Percentiles rank a stretch among this genome's conserved stretches.
Conservation (phyloP, 2,113 vertebrate species). For the Otolemur garnettii region DNA sequence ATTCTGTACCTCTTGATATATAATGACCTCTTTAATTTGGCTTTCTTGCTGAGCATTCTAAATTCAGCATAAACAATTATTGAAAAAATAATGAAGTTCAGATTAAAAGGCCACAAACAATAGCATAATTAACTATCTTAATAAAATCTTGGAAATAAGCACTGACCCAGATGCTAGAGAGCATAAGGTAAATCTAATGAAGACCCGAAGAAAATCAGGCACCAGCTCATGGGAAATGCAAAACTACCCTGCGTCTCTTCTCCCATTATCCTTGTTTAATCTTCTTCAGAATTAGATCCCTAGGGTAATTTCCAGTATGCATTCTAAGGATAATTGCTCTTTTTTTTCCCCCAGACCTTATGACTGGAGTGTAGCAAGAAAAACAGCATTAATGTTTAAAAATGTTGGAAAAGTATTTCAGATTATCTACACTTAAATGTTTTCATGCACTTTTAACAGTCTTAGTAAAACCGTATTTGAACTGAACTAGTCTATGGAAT, state of each 20-base stretch:
- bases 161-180: neutral
- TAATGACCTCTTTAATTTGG: slow-evolving; percentile 18
- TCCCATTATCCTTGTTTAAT: slow-evolving; percentile 20
- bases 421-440: slow-evolving; percentile 12
- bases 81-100: slow-evolving; percentile 59
- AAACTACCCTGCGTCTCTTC: neutral
- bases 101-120: slow-evolving; percentile 58
- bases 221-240: neutral
- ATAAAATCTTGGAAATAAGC: slow-evolving; percentile 47
- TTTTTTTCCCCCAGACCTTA: neutral
- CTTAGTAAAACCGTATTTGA: slow-evolving; percentile 51
- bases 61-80: slow-evolving; percentile 49
- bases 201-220: slow-evolving; percentile 15
- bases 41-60: slow-evolving; percentile 35
- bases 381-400: slow-evolving; percentile 37
- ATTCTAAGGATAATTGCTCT: slow-evolving; percentile 46
- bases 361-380: neutral
- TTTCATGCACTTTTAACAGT: neutral
- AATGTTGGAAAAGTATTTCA: slow-evolving; percentile 38
- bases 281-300: slow-evolving; percentile 26
- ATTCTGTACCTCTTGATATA: slow-evolving; percentile 4
- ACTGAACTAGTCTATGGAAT: slow-evolving; percentile 17
- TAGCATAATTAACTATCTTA: slow-evolving; percentile 50
- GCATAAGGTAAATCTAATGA: slow-evolving; percentile 52
- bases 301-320: neutral